Base-by-base conservation (phyloP, 2,797 vertebrate genomes). In the Scleropages formosus region DNA sequence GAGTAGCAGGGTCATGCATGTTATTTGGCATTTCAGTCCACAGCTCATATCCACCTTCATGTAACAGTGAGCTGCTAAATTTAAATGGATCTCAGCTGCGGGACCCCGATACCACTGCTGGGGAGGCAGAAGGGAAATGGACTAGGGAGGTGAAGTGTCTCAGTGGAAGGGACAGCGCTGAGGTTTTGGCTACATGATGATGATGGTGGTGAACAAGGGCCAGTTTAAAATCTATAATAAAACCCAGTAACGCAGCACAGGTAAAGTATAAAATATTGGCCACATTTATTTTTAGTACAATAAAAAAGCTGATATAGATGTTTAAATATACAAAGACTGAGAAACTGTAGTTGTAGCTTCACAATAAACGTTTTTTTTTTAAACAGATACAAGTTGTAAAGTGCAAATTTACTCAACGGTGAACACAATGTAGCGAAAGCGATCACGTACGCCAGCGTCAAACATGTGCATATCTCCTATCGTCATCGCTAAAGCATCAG, bases 211-310 rank as follows among this genome's bases (percentile, higher is more conserved):
- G 39, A 39, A 39, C 31, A 39, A 2, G 6, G 31, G 39, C 31
- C 31, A 31, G 31, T 2, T 39, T 39, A 39, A 39, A 39, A 39
- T 39, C 31, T 39, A 39, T 31, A 31, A 39, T 39, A 75, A 61
- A 59, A 24, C 39, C 46, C 31, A 58, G 63, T 49, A 74, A 74
- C 16, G 26, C 58, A 20, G 18, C 49, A n/a, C 24, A 51, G 31
- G 39, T 49, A 24, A 70, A 76, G 26, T 70, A 69, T 53, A 63
- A 76, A 76, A 76, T 76, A 76, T 76, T 70, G 44, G 66, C 67
- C 75, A 83, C 82, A 85, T 93, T 93, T 92, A 90, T 91, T 92
- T 90, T 80, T 91, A 93, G 91, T 87, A 81, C 89, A 88, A 83
- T 89, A 81, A 85, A 90, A 91, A 90, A 90, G 85, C 39, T 46